Conservation (phyloP, 1,140 invertebrate genomes). For the Cotesia glomerata region DNA sequence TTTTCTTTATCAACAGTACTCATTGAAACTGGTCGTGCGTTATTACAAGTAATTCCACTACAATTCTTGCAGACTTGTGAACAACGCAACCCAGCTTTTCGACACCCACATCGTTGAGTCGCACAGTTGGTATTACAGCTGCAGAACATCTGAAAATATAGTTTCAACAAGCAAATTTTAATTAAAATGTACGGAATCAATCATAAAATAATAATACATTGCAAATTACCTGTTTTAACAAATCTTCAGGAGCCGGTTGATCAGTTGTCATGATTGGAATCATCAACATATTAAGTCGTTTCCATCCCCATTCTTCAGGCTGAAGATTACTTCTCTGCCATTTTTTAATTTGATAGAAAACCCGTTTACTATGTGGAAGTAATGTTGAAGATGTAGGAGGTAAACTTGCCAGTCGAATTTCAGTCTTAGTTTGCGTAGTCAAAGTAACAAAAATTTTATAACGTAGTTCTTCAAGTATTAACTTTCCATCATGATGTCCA, state of each 20-base stretch:
- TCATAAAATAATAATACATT: background rate
- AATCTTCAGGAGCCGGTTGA: background rate
- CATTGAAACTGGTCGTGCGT: background rate
- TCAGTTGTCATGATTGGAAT: background rate
- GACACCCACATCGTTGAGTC: background rate
- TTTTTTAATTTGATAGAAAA: constrained; percentile 57
- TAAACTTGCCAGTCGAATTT: constrained; percentile 14
- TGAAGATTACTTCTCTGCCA: constrained; percentile 53
- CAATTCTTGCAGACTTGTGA: background rate
- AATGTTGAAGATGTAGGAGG: constrained; percentile 40
- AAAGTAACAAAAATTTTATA: background rate
- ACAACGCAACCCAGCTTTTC: background rate
- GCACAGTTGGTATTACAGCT: background rate
- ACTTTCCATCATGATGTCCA: background rate
- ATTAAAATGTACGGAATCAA: background rate
- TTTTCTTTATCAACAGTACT: too few species aligned
- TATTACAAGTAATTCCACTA: background rate
- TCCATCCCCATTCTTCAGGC: constrained; percentile 52
- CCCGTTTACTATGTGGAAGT: constrained; percentile 39
- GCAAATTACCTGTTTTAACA: background rate
- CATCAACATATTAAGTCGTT: background rate
- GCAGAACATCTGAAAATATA: background rate
- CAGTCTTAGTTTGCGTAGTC: background rate
- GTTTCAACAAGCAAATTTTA: background rate
- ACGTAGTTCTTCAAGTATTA: background rate